phyloP scores from a whole-genome alignment of 2,888 invertebrate species.

The Helobdella robusta region DNA sequence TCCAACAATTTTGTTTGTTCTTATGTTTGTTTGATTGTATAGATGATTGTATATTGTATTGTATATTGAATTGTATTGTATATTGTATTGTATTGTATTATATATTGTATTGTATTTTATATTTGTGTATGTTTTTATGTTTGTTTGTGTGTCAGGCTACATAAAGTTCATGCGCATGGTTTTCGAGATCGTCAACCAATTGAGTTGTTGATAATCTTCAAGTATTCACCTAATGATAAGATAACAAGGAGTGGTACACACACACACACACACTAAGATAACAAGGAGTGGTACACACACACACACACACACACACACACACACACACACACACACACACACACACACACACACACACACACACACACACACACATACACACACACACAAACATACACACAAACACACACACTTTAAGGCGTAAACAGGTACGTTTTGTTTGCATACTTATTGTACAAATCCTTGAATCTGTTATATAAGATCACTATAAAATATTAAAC shows the following conservation, averaged over 20 bases:
- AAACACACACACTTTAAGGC: not conserved
- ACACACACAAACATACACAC: slow-evolving; percentile 9
- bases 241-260: not conserved
- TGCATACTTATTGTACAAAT: no score
- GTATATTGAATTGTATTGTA: no score
- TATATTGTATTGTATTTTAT: not conserved
- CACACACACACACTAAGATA: slow-evolving; percentile 6
- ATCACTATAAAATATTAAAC: no score
- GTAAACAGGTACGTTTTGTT: not conserved
- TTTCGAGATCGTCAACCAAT: no score
- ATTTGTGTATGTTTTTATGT: not conserved
- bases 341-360: slow-evolving; percentile 21
- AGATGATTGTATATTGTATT: no score
- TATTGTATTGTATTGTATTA: not conserved
- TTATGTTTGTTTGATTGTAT: no score
- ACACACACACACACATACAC: slow-evolving; percentile 18
- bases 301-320: slow-evolving; percentile 16
- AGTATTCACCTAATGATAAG: not conserved
- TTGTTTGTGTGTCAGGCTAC: no score
- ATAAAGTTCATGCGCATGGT: no score
- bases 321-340: slow-evolving; percentile 19
- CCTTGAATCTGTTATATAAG: no score
- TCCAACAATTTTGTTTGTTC: no score
- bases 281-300: not conserved
- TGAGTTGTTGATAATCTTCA: no score